Evolutionary conservation across 2,888 invertebrate genomes (phyloP), one percentile per base, ranked within the genome.

Genomic region (Megastigmus dorsalis): DNA sequence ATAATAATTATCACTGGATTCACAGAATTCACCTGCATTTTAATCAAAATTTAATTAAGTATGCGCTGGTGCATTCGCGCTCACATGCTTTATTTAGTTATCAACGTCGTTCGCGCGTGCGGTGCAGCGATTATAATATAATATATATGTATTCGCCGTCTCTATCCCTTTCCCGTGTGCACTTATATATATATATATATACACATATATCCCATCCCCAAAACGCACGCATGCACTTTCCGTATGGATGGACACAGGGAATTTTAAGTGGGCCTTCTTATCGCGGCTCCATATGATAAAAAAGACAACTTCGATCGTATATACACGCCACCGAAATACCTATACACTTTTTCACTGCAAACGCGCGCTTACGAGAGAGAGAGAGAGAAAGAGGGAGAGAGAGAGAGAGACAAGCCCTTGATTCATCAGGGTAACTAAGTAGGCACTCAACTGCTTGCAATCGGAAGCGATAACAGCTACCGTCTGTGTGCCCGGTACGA

Each of bases 41-140:
- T 70, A 60, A 70, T 62, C 52, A 54, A 60, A 62, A 70, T 33
- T 70, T 70, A 70, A 70, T 70, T 70, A 62, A 70, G 59, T 59
- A 10, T n/a, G n/a, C 50, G 13, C 28, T 20, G 36, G n/a, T 26
- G 48, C 28, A 43, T 38, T 48, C 45, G 20, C 66, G 18, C 54
- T 62, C n/a, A n/a, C n/a, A n/a, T 41, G 43, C 38, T 70, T 70
- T 62, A 70, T 62, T 70, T 26, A 70, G 62, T 54, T 70, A 70
- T 70, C 70, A 70, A 70, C 62, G 62, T 70, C 70, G 45, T 10
- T 70, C 70, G 54, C 36, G 36, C 36, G 1, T n/a, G n/a, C n/a
- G n/a, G n/a, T n/a, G n/a, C n/a, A 15, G 26, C 45, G 62, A 62
- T 70, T 70, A 70, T n/a, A n/a, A n/a, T n/a, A n/a, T n/a, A n/a